Evolutionary conservation across 1,140 invertebrate species (phyloP), one percentile per base, ranked within the genome.

Genomic region (Macrosteles quadrilineatus): DNA sequence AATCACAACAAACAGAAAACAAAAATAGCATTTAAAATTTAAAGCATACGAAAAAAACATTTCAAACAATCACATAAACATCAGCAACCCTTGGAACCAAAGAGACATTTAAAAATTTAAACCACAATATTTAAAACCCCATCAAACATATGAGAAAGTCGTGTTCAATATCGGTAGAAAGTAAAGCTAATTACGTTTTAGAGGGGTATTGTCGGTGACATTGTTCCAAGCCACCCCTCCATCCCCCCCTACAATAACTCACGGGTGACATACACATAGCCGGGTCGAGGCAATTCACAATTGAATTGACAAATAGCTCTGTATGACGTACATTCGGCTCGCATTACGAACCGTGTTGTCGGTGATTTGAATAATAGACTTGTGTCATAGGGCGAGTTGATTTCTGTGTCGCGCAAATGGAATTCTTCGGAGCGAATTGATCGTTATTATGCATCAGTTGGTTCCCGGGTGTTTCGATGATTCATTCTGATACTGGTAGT

Each of bases 361-460:
- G 47, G 17, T 50, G 55, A 59, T 59, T 59, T 59, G 55, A 59
- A 59, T 59, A 59, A 59, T 59, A 59, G 55, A 59, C 4, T n/a
- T 25, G 21, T 27, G 55, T 59, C 55, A 29, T 59, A 29, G 27
- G 4, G 21, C 21, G 55, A 59, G 55, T 59, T 27, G 21, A 29
- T 59, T 67, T 67, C 65, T 45, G 12, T 50, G 65, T 67, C 21
- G 43, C 63, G 23, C 65, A 59, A 59, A 59, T 59, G 55, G 55
- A 25, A 25, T 59, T 59, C 55, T 59, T 59, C 55, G 14, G 55
- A 59, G 23, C 55, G 55, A 59, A 59, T 59, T 59, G 55, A 59
- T 59, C 55, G 23, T 27, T 59, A 59, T 59, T 59, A 59, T 59
- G 55, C 55, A 21, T 30, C 55, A n/a, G n/a, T n/a, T n/a, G n/a